Percentiles rank a stretch among this genome's conserved stretches.
Conservation (phyloP, 2,797 vertebrate genomes). For the Harpagifer antarcticus region DNA sequence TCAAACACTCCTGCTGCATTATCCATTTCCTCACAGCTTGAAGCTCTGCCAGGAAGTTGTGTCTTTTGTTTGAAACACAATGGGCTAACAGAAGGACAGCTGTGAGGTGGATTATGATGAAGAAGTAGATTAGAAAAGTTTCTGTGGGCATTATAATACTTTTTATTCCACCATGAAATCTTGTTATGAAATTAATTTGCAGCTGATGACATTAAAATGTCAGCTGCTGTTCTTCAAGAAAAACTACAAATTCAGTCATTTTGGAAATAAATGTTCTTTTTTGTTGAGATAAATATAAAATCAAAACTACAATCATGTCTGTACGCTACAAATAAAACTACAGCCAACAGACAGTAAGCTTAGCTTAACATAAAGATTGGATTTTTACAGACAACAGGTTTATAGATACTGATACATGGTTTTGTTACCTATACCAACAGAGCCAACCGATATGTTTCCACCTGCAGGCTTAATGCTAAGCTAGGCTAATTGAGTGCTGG, state of each 20-base stretch:
- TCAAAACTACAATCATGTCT: background rate
- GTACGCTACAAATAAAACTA: background rate
- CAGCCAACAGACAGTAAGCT: conserved; percentile 7
- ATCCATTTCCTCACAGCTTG: background rate
- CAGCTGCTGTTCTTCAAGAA: conserved; percentile 16
- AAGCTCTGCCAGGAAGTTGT: conserved; percentile 10
- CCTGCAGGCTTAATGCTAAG: conserved; percentile 16
- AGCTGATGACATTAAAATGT: conserved; percentile 12
- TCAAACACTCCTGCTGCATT: conserved; percentile 9
- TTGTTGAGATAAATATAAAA: conserved; percentile 2
- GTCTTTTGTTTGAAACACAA: conserved; percentile 27
- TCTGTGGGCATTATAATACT: conserved; percentile 9
- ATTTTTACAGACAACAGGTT: conserved; percentile 4
- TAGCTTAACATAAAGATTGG: background rate
- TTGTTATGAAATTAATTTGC: background rate
- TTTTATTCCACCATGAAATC: background rate
- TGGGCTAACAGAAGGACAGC: conserved; percentile 1
- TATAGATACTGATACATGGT: background rate
- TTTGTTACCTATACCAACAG: background rate
- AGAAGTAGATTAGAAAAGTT: conserved; percentile 5
- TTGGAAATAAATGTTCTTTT: background rate
- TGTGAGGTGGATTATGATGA: conserved; percentile 6
- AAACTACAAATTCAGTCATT: conserved; percentile 6
- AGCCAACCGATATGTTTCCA: background rate
- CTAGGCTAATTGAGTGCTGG: background rate